Conservation (phyloP, 1,140 invertebrate species). For the Drosophila gunungcola region DNA sequence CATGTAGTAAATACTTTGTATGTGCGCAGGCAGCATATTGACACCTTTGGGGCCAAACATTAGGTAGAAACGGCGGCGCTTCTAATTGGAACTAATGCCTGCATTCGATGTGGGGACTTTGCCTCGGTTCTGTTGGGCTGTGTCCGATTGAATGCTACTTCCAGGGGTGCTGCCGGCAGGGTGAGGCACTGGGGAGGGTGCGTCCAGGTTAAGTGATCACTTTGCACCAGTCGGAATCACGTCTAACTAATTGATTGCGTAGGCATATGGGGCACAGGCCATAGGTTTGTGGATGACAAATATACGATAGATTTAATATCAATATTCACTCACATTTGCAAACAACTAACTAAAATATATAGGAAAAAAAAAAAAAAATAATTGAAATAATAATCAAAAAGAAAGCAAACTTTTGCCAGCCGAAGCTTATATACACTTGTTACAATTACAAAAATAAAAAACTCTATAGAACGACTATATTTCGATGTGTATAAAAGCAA, state of each 20-base stretch:
- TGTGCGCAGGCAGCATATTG: constrained; percentile 7
- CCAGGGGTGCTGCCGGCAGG: no score
- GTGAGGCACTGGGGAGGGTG: not conserved
- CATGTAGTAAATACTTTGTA: not conserved
- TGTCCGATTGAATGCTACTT: not conserved
- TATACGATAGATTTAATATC: no score
- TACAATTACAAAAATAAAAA: no score
- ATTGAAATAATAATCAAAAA: no score
- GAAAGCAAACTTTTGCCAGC: no score
- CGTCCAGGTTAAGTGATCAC: constrained; percentile 56
- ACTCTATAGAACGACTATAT: no score
- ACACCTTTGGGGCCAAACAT: constrained; percentile 51
- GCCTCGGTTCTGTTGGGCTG: constrained; percentile 6
- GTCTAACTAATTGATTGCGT: constrained; percentile 35
- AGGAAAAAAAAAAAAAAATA: no score
- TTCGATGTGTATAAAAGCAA: no score
- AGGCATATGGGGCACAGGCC: not conserved
- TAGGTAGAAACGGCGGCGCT: constrained; percentile 33
- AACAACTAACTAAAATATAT: no score
- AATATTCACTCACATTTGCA: no score
- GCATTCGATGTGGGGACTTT: constrained; percentile 30
- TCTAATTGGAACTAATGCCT: constrained; percentile 57
- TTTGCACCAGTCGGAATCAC: constrained; percentile 38
- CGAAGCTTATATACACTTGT: no score
- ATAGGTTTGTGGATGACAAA: not conserved